A percentile compares a stretch with the other conserved stretches of the same genome.
Evolutionary conservation across 1,140 invertebrate species (phyloP).

Genomic region (Drosophila rufa): DNA sequence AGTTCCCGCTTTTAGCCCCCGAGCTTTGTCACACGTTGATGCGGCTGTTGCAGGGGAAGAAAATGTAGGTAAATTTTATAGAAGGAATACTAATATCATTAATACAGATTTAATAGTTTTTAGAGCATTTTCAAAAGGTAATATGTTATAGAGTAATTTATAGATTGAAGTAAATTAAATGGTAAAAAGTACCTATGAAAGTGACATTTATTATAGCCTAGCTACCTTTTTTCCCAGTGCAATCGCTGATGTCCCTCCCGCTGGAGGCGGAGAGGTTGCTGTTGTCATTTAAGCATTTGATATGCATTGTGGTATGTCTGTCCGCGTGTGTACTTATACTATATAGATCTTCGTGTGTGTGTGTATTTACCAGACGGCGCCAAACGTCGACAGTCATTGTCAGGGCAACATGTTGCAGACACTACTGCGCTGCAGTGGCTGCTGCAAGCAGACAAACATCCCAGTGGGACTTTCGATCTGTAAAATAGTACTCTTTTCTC

Average conservation of each 20-base stretch:
- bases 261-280: conserved; percentile 46
- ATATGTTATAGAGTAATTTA: too few species aligned
- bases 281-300: conserved; percentile 81
- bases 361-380: conserved; percentile 57
- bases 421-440: conserved; percentile 32
- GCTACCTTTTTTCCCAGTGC: not conserved
- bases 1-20: conserved; percentile 1
- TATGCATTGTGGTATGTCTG: conserved; percentile 69
- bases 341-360: conserved; percentile 15
- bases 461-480: too few species aligned
- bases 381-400: conserved; percentile 74
- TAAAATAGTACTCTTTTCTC: too few species aligned
- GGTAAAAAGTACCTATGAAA: too few species aligned
- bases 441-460: conserved; percentile 41
- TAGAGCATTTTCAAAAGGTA: too few species aligned
- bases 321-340: conserved; percentile 17
- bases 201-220: not conserved
- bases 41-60: conserved; percentile 17
- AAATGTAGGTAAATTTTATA: not conserved
- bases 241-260: conserved; percentile 9
- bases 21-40: conserved; percentile 54
- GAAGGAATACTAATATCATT: not conserved
- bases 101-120: too few species aligned
- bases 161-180: not conserved
- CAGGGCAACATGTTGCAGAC: conserved; percentile 79